Evolutionary conservation across 2,113 vertebrate genomes (phyloP).

Genomic region (Gila orcuttii): DNA sequence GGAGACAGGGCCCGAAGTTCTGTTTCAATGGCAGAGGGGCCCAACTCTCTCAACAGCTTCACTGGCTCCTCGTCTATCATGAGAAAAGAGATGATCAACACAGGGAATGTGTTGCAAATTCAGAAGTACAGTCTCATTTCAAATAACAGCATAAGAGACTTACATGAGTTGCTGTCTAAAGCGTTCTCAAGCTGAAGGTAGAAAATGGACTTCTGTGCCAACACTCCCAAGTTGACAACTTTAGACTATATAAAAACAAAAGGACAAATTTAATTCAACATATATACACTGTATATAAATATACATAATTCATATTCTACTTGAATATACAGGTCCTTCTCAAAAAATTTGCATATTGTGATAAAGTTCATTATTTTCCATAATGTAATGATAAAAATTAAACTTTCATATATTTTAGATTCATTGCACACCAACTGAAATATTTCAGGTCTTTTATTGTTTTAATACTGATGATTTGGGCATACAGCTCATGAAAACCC

Average conservation of each 20-base stretch:
- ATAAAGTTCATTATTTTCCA: too few species aligned
- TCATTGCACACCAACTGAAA: too few species aligned
- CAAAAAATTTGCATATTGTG: too few species aligned
- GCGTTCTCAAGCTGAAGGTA: conserved; percentile 82
- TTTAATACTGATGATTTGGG: too few species aligned
- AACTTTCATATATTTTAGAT: too few species aligned
- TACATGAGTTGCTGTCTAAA: conserved; percentile 77
- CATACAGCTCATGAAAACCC: too few species aligned
- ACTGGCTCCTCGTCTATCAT: conserved; percentile 76
- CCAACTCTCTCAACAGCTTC: conserved; percentile 80
- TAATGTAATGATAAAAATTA: too few species aligned
- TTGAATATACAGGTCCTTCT: too few species aligned
- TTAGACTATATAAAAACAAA: conserved; percentile 81
- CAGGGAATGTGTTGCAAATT: not conserved
- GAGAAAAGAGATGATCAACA: not conserved
- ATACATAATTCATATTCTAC: too few species aligned
- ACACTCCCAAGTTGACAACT: conserved; percentile 80
- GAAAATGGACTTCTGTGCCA: conserved; percentile 87
- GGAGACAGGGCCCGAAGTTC: conserved; percentile 83
- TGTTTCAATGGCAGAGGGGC: conserved; percentile 83
- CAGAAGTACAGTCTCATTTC: not conserved
- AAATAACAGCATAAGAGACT: conserved; percentile 66
- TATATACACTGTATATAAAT: too few species aligned
- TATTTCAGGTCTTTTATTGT: too few species aligned
- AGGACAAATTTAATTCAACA: too few species aligned